Evolutionary conservation across 2,797 vertebrate genomes (phyloP).

Genomic region (Pseudomugil tenellus): DNA sequence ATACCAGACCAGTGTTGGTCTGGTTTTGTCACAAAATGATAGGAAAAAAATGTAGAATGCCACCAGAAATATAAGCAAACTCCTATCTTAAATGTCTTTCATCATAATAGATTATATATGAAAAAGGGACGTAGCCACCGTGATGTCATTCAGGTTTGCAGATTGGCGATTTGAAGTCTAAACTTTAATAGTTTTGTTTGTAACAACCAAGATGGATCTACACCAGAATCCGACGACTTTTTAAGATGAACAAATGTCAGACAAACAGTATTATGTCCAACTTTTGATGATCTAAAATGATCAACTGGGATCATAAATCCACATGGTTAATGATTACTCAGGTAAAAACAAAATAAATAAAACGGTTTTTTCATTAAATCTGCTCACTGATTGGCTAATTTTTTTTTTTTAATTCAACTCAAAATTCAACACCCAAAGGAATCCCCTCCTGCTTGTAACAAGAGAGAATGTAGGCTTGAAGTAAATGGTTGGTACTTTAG

Average conservation of each 20-base stretch:
- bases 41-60: constrained; percentile 27
- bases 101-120: constrained; percentile 18
- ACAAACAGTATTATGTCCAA: no score
- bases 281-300: neutral
- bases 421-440: neutral
- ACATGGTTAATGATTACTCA: no score
- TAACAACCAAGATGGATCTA: neutral
- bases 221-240: neutral
- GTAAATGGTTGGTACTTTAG: neutral
- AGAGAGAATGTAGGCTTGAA: neutral
- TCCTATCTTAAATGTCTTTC: neutral
- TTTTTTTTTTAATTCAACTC: neutral
- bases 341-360: no score
- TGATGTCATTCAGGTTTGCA: neutral
- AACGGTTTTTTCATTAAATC: no score
- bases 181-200: neutral
- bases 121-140: constrained; percentile 19
- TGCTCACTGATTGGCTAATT: neutral
- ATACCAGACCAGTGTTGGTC: constrained; percentile 5
- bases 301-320: neutral
- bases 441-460: neutral
- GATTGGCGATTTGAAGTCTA: neutral
- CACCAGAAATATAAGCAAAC: constrained; percentile 15
- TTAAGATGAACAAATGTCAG: neutral
- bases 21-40: constrained; percentile 12